These are phyloP conservation scores for Amblyteles armatorius DNA, from an alignment of 2,888 invertebrate genomes.

Conservation along the genomic window DNA sequence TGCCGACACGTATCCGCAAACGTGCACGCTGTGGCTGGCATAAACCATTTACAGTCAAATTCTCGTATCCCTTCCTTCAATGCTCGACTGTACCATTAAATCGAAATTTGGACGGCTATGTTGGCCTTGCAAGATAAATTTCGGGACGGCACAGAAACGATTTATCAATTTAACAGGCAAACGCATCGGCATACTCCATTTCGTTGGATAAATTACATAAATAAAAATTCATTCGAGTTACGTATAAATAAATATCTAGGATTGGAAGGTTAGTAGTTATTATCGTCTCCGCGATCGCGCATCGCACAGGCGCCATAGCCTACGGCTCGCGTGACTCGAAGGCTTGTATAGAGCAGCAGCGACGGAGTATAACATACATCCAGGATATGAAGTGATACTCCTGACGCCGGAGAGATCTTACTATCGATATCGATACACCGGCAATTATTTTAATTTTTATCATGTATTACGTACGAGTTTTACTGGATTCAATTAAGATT, in stretches of 20 bases:
- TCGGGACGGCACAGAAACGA: constrained; percentile 5
- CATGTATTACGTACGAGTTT: not conserved
- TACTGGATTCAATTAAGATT: not conserved
- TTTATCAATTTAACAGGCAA: not conserved
- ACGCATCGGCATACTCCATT: not conserved
- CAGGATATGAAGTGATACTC: constrained; percentile 17
- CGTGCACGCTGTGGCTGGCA: not conserved
- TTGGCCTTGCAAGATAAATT: constrained; percentile 11
- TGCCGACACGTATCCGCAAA: constrained; percentile 7
- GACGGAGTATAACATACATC: not conserved
- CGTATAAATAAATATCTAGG: not conserved
- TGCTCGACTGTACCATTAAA: constrained; percentile 4
- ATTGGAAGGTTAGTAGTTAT: not conserved
- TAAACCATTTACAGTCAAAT: constrained; percentile 6
- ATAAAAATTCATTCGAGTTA: not conserved
- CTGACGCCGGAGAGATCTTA: constrained; percentile 16
- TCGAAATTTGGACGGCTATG: not conserved
- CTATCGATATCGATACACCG: not conserved
- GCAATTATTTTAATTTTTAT: not conserved
- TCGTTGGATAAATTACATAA: not conserved
- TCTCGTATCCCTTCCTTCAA: not conserved
- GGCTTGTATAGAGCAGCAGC: not conserved
- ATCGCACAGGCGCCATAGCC: not conserved
- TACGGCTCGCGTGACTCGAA: not conserved
- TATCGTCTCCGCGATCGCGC: constrained; percentile 2